Percentiles rank a stretch among this genome's conserved stretches.
Evolutionary conservation across 2,888 invertebrate genomes (phyloP).

Genomic region (Drosophila tripunctata): DNA sequence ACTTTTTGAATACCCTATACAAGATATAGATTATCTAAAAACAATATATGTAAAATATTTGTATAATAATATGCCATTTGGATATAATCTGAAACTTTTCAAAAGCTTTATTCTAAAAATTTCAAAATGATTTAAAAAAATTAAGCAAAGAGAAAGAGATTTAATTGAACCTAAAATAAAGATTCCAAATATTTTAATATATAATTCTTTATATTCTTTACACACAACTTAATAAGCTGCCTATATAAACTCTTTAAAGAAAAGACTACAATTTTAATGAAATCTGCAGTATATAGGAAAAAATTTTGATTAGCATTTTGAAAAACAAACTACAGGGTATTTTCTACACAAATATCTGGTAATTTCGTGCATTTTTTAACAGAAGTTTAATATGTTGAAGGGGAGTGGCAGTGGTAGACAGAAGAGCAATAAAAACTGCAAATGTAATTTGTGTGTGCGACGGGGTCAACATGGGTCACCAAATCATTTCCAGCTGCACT

Average conservation of each 20-base stretch:
- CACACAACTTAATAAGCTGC: too few species aligned
- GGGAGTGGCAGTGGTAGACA: not conserved
- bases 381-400: conserved; percentile 56
- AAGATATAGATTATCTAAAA: too few species aligned
- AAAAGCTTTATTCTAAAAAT: not conserved
- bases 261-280: too few species aligned
- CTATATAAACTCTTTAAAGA: too few species aligned
- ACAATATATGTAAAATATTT: too few species aligned
- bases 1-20: conserved; percentile 1
- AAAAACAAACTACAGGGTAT: conserved; percentile 14
- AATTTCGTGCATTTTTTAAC: not conserved
- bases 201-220: too few species aligned
- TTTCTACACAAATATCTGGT: not conserved
- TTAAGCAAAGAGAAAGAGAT: too few species aligned
- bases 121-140: not conserved
- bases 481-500: conserved; percentile 66
- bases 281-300: too few species aligned
- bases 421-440: conserved; percentile 57
- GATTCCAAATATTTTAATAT: too few species aligned
- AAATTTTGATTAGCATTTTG: too few species aligned
- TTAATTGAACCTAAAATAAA: too few species aligned
- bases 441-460: conserved; percentile 64
- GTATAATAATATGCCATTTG: too few species aligned
- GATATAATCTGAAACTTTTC: not conserved
- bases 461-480: conserved; percentile 26